Evolutionary conservation across 2,888 invertebrate genomes (phyloP), one percentile per base, ranked within the genome.

Genomic region (Osmoderma eremita): DNA sequence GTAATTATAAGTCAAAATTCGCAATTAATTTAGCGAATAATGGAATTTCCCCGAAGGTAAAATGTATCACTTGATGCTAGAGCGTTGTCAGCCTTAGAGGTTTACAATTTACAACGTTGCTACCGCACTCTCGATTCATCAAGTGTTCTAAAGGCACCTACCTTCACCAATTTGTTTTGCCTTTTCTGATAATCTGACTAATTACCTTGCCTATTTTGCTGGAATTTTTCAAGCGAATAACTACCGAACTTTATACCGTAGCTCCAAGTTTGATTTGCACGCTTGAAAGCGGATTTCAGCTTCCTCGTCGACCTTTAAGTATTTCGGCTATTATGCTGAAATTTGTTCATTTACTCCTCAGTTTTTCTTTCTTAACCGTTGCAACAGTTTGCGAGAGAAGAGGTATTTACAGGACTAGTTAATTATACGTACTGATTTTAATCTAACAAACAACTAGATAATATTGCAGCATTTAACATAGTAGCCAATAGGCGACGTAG

Each of bases 121-220:
- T 24, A 24, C 24, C 5, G 5, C 3, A 5, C 24, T 24, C 3
- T 24, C 24, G 3, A 24, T 24, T 24, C 3, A 24, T 24, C 3
- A 24, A 24, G 10, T 30, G 24, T 5, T 5, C 10, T 30, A 30
- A 30, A 30, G 30, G 3, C 10, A 30, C n/a, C n/a, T n/a, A n/a
- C n/a, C n/a, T n/a, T 30, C 6, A 24, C 8, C 6, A 30, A 30
- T 30, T 30, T 30, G 17, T 36, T 36, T 53, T 12, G 12, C 17
- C 12, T 10, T 30, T 12, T 38, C n/a, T 36, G 17, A 36, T 38
- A 30, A 53, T 38, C 41, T 22, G 20, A 41, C 39, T 56, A 56
- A 56, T 56, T 56, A 54, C 13, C 50, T 50, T 13, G 12, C 12
- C 50, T 50, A 50, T 24, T 50, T 50, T 50, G 50, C 24, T n/a